Base-by-base conservation (phyloP, 2,888 invertebrate species). In the Lepidocyrtoides sp. region DNA sequence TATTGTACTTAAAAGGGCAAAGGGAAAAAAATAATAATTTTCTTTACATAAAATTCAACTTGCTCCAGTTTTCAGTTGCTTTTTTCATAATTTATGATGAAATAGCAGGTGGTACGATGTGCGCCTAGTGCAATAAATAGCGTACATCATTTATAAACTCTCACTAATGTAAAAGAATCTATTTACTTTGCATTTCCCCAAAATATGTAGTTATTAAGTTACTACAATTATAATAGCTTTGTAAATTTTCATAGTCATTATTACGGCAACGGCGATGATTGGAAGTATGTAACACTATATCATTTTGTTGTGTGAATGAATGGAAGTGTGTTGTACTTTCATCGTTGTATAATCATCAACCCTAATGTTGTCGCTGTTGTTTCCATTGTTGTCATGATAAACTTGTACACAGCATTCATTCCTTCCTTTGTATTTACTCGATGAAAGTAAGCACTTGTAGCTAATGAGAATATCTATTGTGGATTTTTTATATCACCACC, bases 371-470 rank as follows among this genome's bases (percentile, higher is more conserved):
- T 7, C 36, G 63, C 14, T 2, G 14, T 29, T 63, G 14, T 29
- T 29, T 7, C 14, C 29, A 63, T 29, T 29, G 29, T 63, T 63
- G 14, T 63, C 29, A 63, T 14, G 29, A 63, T 63, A 23, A 63
- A 29, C 14, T 29, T 63, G n/a, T 29, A 29, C 29, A 48, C 23
- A 57, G 57, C 20, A 8, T 5, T 17, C 57, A 20, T 57, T n/a
- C 20, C 3, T 3, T 20, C n/a, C 2, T 57, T n/a, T 57, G 57
- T 72, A 41, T 36, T 41, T 3, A 36, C 12, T 32, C 66, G 32
- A n/a, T 12, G 2, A n/a, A 36, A 41, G 41, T 72, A 72, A 72
- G 69, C 69, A 72, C 69, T 72, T 41, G 36, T 72, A 7, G 20
- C 69, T 72, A 72, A 72, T 72, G 36, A 72, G 41, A 72, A 29